phyloP scores from a whole-genome alignment of 2,888 invertebrate species.

The Toxonevra muliebris region DNA sequence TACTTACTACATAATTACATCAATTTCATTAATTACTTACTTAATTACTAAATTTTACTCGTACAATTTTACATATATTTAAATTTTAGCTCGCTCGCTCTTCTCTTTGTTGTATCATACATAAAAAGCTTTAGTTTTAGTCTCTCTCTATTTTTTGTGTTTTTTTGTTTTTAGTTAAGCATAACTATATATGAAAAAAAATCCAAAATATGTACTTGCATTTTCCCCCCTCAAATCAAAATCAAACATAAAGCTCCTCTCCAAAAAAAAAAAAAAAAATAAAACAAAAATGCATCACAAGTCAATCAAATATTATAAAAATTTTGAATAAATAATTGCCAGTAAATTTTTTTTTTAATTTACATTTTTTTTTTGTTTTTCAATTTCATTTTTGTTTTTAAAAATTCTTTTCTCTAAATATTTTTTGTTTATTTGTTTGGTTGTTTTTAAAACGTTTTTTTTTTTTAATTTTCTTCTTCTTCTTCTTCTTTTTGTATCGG shows the following conservation, averaged over 20 bases:
- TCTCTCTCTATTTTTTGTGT: conserved; percentile 38
- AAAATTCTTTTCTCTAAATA: conserved; percentile 28
- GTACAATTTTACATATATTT: no score
- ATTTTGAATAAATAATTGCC: no score
- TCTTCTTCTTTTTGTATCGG: conserved; percentile 38
- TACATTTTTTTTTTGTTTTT: neutral
- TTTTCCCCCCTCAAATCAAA: no score
- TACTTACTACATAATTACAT: neutral
- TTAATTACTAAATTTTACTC: no score
- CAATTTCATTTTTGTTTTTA: conserved; percentile 12
- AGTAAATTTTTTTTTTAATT: neutral
- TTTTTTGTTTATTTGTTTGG: conserved; percentile 15
- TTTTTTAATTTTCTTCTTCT: conserved; percentile 40
- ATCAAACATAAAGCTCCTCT: no score
- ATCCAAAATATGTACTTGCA: no score
- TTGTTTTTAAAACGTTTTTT: conserved; percentile 20
- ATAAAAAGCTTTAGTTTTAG: conserved; percentile 25
- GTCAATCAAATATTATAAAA: no score
- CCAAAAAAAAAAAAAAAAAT: no score
- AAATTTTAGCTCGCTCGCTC: no score
- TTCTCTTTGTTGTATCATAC: conserved; percentile 9
- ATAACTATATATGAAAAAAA: no score
- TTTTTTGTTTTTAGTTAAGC: conserved; percentile 32
- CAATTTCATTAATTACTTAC: neutral
- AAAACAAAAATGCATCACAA: no score